A percentile compares a stretch with the other conserved stretches of the same genome.
phyloP scores from a whole-genome alignment of 2,113 vertebrate species.

The Lanius collurio region DNA sequence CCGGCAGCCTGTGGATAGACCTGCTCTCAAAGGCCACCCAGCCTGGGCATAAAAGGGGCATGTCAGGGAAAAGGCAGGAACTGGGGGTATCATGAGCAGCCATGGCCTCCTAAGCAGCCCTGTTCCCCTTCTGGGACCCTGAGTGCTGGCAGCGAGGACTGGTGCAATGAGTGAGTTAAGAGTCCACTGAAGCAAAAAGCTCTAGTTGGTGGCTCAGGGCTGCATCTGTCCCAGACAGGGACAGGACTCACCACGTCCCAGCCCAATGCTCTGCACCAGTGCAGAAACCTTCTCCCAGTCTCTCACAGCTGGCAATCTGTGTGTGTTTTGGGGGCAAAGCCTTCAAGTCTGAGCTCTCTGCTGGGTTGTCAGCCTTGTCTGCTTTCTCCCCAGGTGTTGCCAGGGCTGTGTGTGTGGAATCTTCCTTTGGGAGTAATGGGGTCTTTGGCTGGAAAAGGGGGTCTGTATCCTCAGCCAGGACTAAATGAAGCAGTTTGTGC shows the following conservation, averaged over 20 bases:
- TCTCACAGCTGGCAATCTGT: not conserved
- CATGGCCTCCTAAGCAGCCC: not conserved
- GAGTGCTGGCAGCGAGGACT: not conserved
- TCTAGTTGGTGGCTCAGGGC: not conserved
- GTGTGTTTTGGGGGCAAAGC: not conserved
- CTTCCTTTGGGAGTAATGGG: not conserved
- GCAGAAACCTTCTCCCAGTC: not conserved
- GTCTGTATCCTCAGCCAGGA: not conserved
- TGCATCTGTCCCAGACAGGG: not conserved
- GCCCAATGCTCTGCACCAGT: not conserved
- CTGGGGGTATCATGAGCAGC: not conserved
- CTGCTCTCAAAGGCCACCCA: not conserved
- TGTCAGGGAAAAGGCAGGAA: not conserved
- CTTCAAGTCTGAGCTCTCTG: not conserved
- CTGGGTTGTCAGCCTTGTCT: not conserved
- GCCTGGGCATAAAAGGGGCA: rapidly evolving
- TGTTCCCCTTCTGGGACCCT: rapidly evolving
- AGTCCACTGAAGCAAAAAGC: not conserved
- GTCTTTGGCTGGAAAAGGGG: not conserved
- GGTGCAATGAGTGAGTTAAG: not conserved
- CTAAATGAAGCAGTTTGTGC: not conserved
- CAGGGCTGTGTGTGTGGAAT: not conserved
- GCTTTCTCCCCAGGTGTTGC: not conserved
- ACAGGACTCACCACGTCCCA: rapidly evolving
- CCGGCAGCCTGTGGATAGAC: not conserved